Percentiles rank a stretch among this genome's conserved stretches.
phyloP scores from a whole-genome alignment of 37 sponge, comb jelly and placozoan genomes.

The Bolinopsis microptera region DNA sequence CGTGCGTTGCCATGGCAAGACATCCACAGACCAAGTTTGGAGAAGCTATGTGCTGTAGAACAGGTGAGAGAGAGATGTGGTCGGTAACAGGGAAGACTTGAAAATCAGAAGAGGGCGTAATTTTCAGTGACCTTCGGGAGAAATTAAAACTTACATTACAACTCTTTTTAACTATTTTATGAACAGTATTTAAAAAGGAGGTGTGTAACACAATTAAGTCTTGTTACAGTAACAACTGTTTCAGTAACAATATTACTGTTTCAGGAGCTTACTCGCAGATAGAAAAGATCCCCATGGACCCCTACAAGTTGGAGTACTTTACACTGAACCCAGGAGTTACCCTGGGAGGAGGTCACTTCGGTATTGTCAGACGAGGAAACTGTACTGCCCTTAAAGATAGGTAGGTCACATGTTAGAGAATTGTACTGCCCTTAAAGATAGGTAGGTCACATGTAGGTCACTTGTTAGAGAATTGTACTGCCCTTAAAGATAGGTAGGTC shows the following conservation, averaged over 20 bases:
- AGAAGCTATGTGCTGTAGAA: slow-evolving; percentile 19
- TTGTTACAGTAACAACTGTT: too few relatives aligned
- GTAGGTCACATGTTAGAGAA: neutral
- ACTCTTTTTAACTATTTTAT: too few relatives aligned
- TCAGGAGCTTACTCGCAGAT: neutral
- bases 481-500: too few relatives aligned
- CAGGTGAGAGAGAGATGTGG: slow-evolving; percentile 4
- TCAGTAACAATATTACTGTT: neutral
- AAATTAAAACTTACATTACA: too few relatives aligned
- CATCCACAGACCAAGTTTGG: slow-evolving; percentile 3
- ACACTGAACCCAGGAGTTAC: neutral
- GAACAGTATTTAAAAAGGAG: too few relatives aligned
- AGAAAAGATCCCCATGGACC: slow-evolving; percentile 1
- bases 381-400: neutral
- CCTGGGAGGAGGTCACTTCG: slow-evolving; percentile 32
- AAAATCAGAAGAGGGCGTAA: too few relatives aligned
- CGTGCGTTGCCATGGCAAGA: slow-evolving; percentile 40
- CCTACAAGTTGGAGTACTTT: slow-evolving; percentile 10
- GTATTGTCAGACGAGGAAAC: neutral
- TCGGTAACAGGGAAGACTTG: neutral
- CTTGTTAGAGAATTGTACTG: too few relatives aligned
- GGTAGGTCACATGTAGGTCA: too few relatives aligned
- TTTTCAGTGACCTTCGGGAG: too few relatives aligned
- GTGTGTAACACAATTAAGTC: too few relatives aligned
- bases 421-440: too few relatives aligned